Percentiles rank a stretch among this genome's conserved stretches.
Conservation (phyloP, 2,113 vertebrate genomes). For the Paradisaea rubra region DNA sequence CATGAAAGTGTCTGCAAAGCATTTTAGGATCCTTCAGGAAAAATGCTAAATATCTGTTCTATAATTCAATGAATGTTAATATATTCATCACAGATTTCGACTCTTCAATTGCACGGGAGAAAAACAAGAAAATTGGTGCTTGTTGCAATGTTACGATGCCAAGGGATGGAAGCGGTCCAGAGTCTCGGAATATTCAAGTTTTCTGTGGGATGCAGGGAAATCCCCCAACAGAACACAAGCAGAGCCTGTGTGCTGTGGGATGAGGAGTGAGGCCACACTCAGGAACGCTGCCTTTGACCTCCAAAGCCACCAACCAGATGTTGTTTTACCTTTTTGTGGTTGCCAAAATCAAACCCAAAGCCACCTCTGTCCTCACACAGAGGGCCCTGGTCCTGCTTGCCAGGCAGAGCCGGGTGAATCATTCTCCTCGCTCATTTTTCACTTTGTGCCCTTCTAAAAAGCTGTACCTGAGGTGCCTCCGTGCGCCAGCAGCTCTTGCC, state of each 20-base stretch:
- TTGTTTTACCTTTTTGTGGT: neutral
- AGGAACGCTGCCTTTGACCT: neutral
- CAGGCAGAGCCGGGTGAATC: neutral
- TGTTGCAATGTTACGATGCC: neutral
- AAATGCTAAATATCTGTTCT: constrained; percentile 30
- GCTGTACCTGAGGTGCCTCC: neutral
- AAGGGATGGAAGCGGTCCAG: neutral
- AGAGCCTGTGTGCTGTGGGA: neutral
- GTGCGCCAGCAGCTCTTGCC: neutral
- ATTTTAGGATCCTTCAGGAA: constrained; percentile 38
- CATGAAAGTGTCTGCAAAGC: neutral
- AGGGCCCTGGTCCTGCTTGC: neutral
- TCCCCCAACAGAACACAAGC: neutral
- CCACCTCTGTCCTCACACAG: neutral
- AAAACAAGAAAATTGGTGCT: neutral
- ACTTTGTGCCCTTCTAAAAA: neutral
- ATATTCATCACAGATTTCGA: neutral
- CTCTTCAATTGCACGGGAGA: neutral
- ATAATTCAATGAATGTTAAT: constrained; percentile 8
- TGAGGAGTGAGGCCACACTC: neutral
- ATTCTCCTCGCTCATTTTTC: neutral
- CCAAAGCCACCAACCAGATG: neutral
- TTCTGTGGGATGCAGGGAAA: neutral
- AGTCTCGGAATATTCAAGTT: neutral
- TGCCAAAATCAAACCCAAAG: neutral